Evolutionary conservation across 2,797 vertebrate genomes (phyloP), one percentile per base, ranked within the genome.

Genomic region (Scolopax bukidnonensis): DNA sequence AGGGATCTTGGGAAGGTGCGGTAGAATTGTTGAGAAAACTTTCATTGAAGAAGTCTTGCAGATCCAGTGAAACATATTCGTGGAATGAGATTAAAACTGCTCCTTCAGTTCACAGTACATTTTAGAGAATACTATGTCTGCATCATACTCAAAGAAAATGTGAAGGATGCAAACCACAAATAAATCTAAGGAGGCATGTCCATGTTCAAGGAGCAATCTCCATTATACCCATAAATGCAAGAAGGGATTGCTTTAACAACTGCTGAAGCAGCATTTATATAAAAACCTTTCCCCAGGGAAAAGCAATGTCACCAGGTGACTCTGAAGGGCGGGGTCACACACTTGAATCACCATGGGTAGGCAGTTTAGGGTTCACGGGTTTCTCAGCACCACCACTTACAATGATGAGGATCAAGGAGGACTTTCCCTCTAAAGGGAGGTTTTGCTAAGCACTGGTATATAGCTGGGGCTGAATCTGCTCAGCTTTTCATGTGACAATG

Each of bases 151-250:
- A 20, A 36, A 61, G 64, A 69, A 68, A 64, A 88, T 3, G 8
- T 7, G 20, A 67, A 84, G 14, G 38, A 67, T 45, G 6, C 3
- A 60, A 91, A 71, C 16, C 33, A 63, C 50, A 60, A 28, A 12
- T 9, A 74, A 84, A 43, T 33, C 11, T 24, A 40, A 80, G 56
- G 24, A 67, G 9, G 12, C 1, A 0, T 14, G 20, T 12, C 12
- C 12, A 4, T 5, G 23, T 80, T 54, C 14, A n/a, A 41, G 38
- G n/a, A 73, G 15, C 11, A 30, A 28, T n/a, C 18, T 27, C 40
- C 15, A 23, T 43, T 5, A 10, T 1, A 68, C 7, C 12, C 0
- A 0, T 47, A 51, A 77, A 63, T 6, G 20, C 0, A 0, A 57
- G 50, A 83, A 83, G 15, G 3, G 11, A 21, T 17, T 79, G 51